Conservation (phyloP, 2,797 vertebrate species). For the Mormyrops boulengeri region DNA sequence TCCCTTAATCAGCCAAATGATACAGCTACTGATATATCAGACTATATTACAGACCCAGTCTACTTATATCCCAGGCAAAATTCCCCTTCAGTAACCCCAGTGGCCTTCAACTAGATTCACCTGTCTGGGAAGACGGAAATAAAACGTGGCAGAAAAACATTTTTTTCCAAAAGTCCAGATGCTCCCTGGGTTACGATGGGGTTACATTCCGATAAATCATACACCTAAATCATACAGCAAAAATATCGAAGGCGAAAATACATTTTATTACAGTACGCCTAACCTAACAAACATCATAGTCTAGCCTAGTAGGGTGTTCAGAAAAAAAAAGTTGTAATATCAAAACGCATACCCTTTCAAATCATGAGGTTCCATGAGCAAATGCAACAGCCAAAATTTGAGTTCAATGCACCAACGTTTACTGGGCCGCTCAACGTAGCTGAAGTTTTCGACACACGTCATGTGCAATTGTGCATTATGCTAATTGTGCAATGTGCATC, state of each 20-base stretch:
- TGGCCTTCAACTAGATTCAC: neutral
- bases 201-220: neutral
- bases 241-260: neutral
- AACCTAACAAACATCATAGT: neutral
- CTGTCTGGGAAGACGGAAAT: neutral
- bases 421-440: no score
- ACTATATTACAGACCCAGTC: neutral
- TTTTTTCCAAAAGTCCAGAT: neutral
- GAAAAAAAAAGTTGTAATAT: no score
- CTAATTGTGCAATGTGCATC: no score
- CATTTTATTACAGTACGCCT: neutral
- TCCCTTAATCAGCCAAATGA: neutral
- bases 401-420: no score
- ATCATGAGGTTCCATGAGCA: no score
- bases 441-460: no score
- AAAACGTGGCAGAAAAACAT: neutral
- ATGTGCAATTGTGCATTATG: no score
- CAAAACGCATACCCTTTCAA: no score
- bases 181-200: neutral
- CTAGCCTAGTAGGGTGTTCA: neutral
- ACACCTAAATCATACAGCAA: neutral
- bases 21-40: conserved; percentile 17
- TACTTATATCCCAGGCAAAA: neutral
- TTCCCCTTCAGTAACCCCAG: neutral
- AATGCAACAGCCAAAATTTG: no score